Conservation (phyloP, 2,797 vertebrate genomes). For the Sibirionetta formosa region DNA sequence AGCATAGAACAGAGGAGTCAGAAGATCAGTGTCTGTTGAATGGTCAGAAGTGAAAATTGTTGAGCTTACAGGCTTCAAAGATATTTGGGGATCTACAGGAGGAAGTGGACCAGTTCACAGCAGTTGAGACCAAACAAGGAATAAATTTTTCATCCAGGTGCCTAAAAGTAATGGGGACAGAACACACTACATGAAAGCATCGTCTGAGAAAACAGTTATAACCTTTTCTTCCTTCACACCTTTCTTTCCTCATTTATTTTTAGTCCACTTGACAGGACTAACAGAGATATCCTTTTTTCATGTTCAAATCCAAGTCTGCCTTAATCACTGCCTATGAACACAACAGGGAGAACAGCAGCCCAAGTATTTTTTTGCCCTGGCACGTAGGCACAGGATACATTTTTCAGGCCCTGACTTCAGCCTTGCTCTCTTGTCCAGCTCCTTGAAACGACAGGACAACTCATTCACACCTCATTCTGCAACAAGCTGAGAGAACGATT, state of each 20-base stretch:
- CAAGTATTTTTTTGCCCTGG: neutral
- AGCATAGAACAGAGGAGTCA: neutral
- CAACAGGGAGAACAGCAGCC: neutral
- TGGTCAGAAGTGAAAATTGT: neutral
- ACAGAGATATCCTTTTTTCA: neutral
- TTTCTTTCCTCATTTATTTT: neutral
- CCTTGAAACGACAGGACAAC: neutral
- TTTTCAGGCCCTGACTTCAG: constrained; percentile 40
- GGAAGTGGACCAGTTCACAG: neutral
- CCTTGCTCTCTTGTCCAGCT: neutral
- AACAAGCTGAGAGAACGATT: constrained; percentile 10
- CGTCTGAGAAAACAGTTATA: neutral
- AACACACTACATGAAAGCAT: neutral
- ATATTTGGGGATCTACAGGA: neutral
- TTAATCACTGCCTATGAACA: neutral
- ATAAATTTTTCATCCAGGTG: neutral
- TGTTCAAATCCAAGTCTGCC: neutral
- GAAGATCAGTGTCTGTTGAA: neutral
- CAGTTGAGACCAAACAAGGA: neutral
- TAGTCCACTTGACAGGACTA: neutral
- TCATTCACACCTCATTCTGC: constrained; percentile 65
- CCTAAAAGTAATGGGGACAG: neutral
- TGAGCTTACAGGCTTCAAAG: neutral
- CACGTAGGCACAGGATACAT: neutral
- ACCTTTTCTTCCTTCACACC: neutral